Evolutionary conservation across 2,888 invertebrate genomes (phyloP).

Genomic region (Drosophila putrida): DNA sequence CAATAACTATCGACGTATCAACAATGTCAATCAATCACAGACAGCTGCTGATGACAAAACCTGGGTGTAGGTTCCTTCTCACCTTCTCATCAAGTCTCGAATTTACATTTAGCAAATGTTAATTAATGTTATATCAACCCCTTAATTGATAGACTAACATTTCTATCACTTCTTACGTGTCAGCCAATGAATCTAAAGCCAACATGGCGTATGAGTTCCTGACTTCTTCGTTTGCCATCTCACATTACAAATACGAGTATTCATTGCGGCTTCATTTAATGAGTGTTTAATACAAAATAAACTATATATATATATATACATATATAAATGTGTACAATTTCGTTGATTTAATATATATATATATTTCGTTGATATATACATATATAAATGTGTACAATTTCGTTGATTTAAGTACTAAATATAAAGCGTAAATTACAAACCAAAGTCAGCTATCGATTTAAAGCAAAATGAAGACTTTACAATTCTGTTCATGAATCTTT

Average conservation of each 20-base stretch:
- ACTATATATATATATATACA: constrained; percentile 1
- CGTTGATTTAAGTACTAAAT: constrained; percentile 13
- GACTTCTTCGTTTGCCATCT: constrained; percentile 25
- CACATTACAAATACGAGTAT: constrained; percentile 24
- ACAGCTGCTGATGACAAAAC: constrained; percentile 71
- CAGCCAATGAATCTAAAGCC: constrained; percentile 6
- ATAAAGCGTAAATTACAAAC: constrained; percentile 7
- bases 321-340: constrained; percentile 13
- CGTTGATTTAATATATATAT: constrained; percentile 10
- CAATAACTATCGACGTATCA: constrained; percentile 66
- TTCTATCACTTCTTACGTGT: constrained; percentile 1
- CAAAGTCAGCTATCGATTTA: constrained; percentile 36
- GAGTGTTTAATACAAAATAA: constrained; percentile 17
- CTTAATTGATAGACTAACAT: constrained; percentile 10
- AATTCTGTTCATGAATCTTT: constrained; percentile 22
- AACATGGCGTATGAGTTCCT: constrained; percentile 15
- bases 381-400: constrained; percentile 12
- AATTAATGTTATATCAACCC: constrained; percentile 4
- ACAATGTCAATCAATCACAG: constrained; percentile 23
- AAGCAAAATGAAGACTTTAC: constrained; percentile 61
- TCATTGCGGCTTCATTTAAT: constrained; percentile 28
- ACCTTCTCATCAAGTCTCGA: constrained; percentile 35
- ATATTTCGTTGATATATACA: neutral
- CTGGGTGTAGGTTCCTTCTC: constrained; percentile 72
- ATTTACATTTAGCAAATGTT: constrained; percentile 31